These are phyloP conservation scores for Melikaiella ostensackeni DNA, from an alignment of 2,888 invertebrate genomes.

Conservation along the genomic window DNA sequence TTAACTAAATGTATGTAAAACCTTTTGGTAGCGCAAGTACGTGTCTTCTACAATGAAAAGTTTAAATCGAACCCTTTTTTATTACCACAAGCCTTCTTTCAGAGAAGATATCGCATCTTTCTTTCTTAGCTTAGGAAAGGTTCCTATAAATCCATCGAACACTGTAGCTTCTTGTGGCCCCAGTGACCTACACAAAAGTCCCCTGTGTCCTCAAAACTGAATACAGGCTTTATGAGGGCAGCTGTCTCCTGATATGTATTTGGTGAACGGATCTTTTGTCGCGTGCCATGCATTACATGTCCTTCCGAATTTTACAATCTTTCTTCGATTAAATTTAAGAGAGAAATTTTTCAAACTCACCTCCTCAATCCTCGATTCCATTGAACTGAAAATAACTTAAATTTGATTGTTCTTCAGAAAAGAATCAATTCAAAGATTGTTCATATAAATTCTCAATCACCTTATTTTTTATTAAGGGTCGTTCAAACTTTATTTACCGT, in stretches of 20 bases:
- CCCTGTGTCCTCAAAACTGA: conserved; percentile 47
- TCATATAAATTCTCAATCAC: neutral
- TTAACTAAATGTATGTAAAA: too few species aligned
- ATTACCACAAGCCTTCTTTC: neutral
- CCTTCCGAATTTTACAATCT: conserved; percentile 45
- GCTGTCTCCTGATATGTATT: conserved; percentile 60
- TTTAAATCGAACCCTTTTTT: conserved; percentile 18
- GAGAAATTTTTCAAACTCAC: neutral
- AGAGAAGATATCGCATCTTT: neutral
- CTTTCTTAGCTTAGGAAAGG: conserved; percentile 8
- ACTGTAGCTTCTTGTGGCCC: conserved; percentile 16
- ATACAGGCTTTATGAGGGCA: conserved; percentile 56
- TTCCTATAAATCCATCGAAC: neutral
- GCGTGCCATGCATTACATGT: conserved; percentile 55
- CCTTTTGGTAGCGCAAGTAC: too few species aligned
- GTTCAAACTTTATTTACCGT: too few species aligned
- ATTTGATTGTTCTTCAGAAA: neutral
- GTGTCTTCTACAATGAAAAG: neutral
- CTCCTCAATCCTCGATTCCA: neutral
- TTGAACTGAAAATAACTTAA: neutral
- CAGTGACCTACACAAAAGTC: conserved; percentile 42
- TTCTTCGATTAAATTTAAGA: conserved; percentile 2
- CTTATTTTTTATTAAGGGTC: neutral
- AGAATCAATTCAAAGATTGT: neutral
- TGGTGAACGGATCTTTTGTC: conserved; percentile 60